Evolutionary conservation across 2,113 vertebrate species (phyloP).

Genomic region (Labeo catla): DNA sequence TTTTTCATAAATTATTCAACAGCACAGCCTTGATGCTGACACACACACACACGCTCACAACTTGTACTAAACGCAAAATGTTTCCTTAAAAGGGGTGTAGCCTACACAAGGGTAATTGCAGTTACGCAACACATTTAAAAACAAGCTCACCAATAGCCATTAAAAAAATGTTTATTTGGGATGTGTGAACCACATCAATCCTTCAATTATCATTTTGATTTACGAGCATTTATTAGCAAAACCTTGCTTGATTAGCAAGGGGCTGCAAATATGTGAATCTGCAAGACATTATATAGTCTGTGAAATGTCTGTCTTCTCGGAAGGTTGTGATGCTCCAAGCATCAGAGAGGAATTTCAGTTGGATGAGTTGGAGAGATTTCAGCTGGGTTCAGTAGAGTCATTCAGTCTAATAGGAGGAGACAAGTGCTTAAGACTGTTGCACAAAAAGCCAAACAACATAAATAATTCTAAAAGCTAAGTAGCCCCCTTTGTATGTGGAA

Average conservation of each 20-base stretch:
- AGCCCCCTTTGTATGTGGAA: conserved; percentile 75
- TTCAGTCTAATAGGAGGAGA: conserved; percentile 81
- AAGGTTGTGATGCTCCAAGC: neutral
- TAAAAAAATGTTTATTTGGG: neutral
- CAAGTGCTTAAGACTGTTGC: conserved; percentile 77
- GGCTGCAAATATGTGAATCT: neutral
- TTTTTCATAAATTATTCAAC: neutral
- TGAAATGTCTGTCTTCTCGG: neutral
- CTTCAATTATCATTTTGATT: neutral
- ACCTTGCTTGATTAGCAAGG: neutral
- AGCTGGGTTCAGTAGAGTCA: conserved; percentile 71
- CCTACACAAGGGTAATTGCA: neutral
- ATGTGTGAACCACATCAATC: neutral
- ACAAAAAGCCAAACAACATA: conserved; percentile 79
- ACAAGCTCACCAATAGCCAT: neutral
- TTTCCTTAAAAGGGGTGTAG: neutral
- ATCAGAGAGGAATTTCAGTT: conserved; percentile 46
- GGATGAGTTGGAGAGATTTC: conserved; percentile 53
- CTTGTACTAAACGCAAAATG: neutral
- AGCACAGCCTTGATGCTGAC: neutral
- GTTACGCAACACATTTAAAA: neutral
- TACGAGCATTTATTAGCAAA: neutral
- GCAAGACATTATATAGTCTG: neutral
- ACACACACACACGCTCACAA: neutral
- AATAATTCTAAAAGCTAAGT: conserved; percentile 83